phyloP scores from a whole-genome alignment of 2,113 vertebrate genomes.

The Melanotaenia duboulayi region DNA sequence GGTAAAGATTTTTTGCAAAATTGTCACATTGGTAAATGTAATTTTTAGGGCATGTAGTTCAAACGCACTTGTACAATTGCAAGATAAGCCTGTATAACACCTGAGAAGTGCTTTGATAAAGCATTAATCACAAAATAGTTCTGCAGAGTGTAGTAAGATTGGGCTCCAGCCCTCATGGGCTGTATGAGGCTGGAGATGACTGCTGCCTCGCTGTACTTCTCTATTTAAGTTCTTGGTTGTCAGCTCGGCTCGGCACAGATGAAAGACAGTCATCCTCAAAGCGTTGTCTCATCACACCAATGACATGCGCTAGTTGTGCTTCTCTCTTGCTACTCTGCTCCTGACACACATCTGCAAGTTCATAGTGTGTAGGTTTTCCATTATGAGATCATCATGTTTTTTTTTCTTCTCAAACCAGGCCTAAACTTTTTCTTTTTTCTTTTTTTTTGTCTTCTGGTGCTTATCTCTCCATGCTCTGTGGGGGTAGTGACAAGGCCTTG shows the following conservation, averaged over 20 bases:
- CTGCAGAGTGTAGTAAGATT: constrained; percentile 41
- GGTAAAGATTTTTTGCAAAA: constrained; percentile 40
- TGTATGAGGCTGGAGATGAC: constrained; percentile 63
- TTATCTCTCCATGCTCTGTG: constrained; percentile 52
- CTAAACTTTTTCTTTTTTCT: constrained; percentile 16
- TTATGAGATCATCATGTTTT: constrained; percentile 63
- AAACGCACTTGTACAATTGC: background rate
- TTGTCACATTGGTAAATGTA: constrained; percentile 16
- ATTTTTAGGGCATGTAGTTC: constrained; percentile 29
- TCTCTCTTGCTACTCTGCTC: constrained; percentile 36
- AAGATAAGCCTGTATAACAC: background rate
- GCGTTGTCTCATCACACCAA: constrained; percentile 66
- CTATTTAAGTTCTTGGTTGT: constrained; percentile 68
- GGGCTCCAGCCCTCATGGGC: constrained; percentile 50
- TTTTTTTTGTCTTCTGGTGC: constrained; percentile 49
- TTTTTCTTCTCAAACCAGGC: constrained; percentile 2
- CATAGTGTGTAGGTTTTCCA: constrained; percentile 57
- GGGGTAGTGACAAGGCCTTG: constrained; percentile 48
- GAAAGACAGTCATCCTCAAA: constrained; percentile 76
- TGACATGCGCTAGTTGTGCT: constrained; percentile 58
- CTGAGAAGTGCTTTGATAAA: constrained; percentile 40
- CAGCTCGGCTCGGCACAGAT: constrained; percentile 65
- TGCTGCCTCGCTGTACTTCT: constrained; percentile 57
- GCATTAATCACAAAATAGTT: constrained; percentile 52
- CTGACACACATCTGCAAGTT: constrained; percentile 61